These are phyloP conservation scores for Pocota personata DNA, from an alignment of 2,888 invertebrate genomes.

Conservation along the genomic window DNA sequence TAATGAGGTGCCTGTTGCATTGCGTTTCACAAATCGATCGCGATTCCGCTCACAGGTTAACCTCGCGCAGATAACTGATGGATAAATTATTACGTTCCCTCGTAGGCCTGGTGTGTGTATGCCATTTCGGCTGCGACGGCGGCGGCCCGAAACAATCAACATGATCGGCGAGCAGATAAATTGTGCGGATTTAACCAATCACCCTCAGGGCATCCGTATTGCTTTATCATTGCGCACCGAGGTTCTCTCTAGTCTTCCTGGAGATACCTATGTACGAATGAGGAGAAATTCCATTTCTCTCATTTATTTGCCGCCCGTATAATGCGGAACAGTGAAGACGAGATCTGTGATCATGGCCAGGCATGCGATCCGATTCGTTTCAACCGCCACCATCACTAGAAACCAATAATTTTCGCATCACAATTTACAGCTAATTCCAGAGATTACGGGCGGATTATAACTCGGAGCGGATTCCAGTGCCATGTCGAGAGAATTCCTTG, in stretches of 20 bases:
- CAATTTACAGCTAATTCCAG: slow-evolving; percentile 80
- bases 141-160: slow-evolving; percentile 68
- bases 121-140: slow-evolving; percentile 28
- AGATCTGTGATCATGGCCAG: slow-evolving; percentile 51
- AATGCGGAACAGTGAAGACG: slow-evolving; percentile 49
- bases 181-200: slow-evolving; percentile 71
- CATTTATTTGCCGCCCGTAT: slow-evolving; percentile 36
- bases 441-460: slow-evolving; percentile 77
- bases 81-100: slow-evolving; percentile 67
- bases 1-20: slow-evolving; percentile 72
- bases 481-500: slow-evolving; percentile 40
- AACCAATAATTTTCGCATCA: slow-evolving; percentile 80
- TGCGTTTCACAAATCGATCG: slow-evolving; percentile 73
- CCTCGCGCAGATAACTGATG: slow-evolving; percentile 65
- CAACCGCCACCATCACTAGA: slow-evolving; percentile 29
- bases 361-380: slow-evolving; percentile 65
- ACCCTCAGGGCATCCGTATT: slow-evolving; percentile 70
- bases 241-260: slow-evolving; percentile 6
- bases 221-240: slow-evolving; percentile 53
- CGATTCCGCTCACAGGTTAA: slow-evolving; percentile 70
- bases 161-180: slow-evolving; percentile 68
- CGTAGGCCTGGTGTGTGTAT: neutral
- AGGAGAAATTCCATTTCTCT: slow-evolving; percentile 39
- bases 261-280: neutral
- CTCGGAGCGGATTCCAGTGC: slow-evolving; percentile 62